Evolutionary conservation across 2,888 invertebrate genomes (phyloP), one percentile per base, ranked within the genome.

Genomic region (Mythimna vitellina): DNA sequence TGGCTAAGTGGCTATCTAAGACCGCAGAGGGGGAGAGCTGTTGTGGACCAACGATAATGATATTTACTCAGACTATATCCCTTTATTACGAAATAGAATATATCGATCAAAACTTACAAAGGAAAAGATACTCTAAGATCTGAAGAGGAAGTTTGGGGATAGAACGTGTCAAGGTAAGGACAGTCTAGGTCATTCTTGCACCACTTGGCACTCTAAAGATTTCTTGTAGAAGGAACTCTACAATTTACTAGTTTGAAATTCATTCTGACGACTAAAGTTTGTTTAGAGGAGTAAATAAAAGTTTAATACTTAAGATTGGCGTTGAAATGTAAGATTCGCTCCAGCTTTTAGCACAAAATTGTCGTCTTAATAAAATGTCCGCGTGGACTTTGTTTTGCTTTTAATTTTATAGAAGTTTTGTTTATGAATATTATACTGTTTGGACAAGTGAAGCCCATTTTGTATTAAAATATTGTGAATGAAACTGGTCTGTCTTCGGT

Each of bases 41-140:
- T 92, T 93, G 93, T 93, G 91, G 93, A 93, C 92, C 87, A 83
- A 87, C 90, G 81, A 90, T 94, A 94, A 95, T 94, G 92, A 94
- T 93, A 93, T 94, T 94, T 94, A 92, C 93, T 89, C 88, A 87
- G 88, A 89, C 89, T 84, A 78, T 76, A 75, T 25, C 53, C 58
- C 61, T 54, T 70, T 76, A 76, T 46, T 63, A 49, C 66, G 67
- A 88, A 93, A 91, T 70, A 83, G 73, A 70, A 51, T 81, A 92
- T 76, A 78, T 84, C 73, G 63, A 70, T 32, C 51, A 10, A 0
- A 29, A 5, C 3, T 0, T 0, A 1, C 58, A 81, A 32, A 32
- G 22, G 9, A 88, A 57, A 72, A 62, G 67, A 10, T 65, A 79
- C 85, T 70, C 64, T 86, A 74, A 1, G 0, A 0, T 1, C 0